A percentile compares a stretch with the other conserved stretches of the same genome.
Conservation (phyloP, 2,797 vertebrate species). For the Clarias laeviceps region DNA sequence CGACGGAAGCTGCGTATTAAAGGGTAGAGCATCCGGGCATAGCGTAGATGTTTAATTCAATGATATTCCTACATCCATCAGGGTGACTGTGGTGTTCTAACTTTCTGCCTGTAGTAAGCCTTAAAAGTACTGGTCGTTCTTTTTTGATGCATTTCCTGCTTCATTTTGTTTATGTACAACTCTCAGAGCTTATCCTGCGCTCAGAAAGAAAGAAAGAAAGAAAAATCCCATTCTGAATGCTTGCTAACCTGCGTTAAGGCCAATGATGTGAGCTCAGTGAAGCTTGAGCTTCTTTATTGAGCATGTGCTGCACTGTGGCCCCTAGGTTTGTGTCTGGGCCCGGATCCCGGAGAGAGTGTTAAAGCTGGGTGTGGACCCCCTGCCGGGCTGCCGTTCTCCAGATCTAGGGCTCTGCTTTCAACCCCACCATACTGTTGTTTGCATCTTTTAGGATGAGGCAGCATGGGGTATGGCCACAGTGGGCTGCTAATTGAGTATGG, state of each 20-base stretch:
- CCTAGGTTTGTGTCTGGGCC: slow-evolving; percentile 73
- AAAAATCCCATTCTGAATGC: slow-evolving; percentile 42
- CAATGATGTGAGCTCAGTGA: slow-evolving; percentile 70
- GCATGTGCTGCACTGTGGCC: slow-evolving; percentile 75
- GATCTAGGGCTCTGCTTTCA: slow-evolving; percentile 57
- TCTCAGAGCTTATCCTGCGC: neutral
- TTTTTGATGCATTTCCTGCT: slow-evolving; percentile 18
- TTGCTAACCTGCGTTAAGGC: slow-evolving; percentile 61
- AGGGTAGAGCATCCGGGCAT: slow-evolving; percentile 51
- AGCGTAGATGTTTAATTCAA: slow-evolving; percentile 5
- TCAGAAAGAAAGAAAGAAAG: slow-evolving; percentile 1
- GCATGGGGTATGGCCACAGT: slow-evolving; percentile 69
- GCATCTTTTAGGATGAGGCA: slow-evolving; percentile 75
- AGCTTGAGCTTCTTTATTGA: slow-evolving; percentile 73
- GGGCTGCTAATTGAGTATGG: slow-evolving; percentile 63
- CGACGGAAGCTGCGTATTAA: slow-evolving; percentile 53
- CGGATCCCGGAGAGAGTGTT: slow-evolving; percentile 69
- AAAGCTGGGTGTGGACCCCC: slow-evolving; percentile 67
- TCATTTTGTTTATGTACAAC: slow-evolving; percentile 17
- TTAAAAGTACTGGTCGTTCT: slow-evolving; percentile 1
- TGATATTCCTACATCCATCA: slow-evolving; percentile 33
- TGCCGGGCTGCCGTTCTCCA: slow-evolving; percentile 72
- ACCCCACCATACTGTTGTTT: slow-evolving; percentile 51
- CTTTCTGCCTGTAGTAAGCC: slow-evolving; percentile 34
- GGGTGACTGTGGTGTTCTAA: slow-evolving; percentile 37